Conservation (phyloP, 2,113 vertebrate species). For the Bos javanicus region DNA sequence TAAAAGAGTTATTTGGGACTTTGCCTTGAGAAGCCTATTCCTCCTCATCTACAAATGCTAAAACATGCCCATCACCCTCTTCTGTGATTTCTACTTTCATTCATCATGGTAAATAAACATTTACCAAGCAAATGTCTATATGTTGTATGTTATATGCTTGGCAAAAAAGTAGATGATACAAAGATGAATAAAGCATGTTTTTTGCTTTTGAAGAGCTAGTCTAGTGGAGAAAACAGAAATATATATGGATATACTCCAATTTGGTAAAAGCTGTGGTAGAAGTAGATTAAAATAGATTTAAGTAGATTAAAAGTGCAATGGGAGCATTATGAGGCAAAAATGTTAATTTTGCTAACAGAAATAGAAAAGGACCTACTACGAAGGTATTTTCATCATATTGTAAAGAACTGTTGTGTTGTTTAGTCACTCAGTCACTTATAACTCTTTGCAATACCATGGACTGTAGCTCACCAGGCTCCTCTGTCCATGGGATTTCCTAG, state of each 20-base stretch:
- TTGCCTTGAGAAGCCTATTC: background rate
- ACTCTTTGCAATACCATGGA: background rate
- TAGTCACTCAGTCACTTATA: fast-evolving
- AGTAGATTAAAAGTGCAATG: background rate
- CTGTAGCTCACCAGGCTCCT: background rate
- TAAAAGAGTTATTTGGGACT: background rate
- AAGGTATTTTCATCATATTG: background rate
- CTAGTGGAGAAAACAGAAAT: background rate
- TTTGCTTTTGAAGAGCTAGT: background rate
- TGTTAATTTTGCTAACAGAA: background rate
- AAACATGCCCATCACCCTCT: background rate
- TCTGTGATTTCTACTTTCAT: background rate
- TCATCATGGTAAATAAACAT: background rate
- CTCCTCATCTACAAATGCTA: background rate
- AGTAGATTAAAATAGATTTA: background rate
- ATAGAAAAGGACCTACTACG: background rate
- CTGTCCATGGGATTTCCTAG: background rate
- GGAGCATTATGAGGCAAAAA: background rate
- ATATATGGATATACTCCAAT: background rate
- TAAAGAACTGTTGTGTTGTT: background rate
- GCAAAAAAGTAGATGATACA: background rate
- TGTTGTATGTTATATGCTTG: background rate
- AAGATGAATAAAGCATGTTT: background rate
- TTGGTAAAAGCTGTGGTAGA: background rate
- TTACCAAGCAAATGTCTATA: background rate